Conservation (phyloP, 1,140 invertebrate genomes). For the Tribolium madens region DNA sequence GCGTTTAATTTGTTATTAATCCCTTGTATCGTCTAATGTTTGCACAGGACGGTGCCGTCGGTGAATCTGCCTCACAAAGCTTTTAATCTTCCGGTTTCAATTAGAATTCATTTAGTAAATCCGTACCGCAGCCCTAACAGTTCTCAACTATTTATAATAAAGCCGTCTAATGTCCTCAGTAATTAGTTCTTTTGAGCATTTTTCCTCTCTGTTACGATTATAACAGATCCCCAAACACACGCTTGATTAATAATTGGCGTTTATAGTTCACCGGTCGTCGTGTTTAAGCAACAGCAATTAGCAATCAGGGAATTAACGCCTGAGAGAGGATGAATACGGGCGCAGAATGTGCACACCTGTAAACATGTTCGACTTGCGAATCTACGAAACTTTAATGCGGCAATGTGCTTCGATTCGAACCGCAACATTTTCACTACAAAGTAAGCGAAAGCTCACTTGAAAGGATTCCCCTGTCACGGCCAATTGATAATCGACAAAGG, state of each 20-base stretch:
- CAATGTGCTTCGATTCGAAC: slow-evolving; percentile 2
- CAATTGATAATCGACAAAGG: slow-evolving; percentile 30
- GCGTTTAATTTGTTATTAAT: slow-evolving; percentile 35
- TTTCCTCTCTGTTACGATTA: not conserved
- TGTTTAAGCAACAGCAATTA: slow-evolving; percentile 18
- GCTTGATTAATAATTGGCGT: slow-evolving; percentile 23
- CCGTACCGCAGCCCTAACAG: not conserved
- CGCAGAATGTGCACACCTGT: slow-evolving; percentile 17
- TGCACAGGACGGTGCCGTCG: slow-evolving; percentile 8
- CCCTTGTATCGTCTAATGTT: slow-evolving; percentile 32
- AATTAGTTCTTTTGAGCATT: not conserved
- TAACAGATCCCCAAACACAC: not conserved
- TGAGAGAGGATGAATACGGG: slow-evolving; percentile 21
- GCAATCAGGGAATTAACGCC: slow-evolving; percentile 32
- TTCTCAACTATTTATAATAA: slow-evolving; percentile 27
- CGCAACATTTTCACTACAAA: slow-evolving; percentile 18
- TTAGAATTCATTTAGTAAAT: slow-evolving; percentile 38
- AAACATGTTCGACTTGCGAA: slow-evolving; percentile 8
- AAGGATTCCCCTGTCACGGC: slow-evolving; percentile 23
- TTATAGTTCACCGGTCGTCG: slow-evolving; percentile 6
- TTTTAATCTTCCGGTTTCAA: slow-evolving; percentile 37
- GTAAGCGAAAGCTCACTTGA: slow-evolving; percentile 9
- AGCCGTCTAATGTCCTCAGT: not conserved
- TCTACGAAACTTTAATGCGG: slow-evolving; percentile 12
- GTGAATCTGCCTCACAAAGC: slow-evolving; percentile 19